A percentile compares a stretch with the other conserved stretches of the same genome.
These are phyloP conservation scores for Drosophila limbata DNA, from an alignment of 2,888 invertebrate species.

Conservation along the genomic window DNA sequence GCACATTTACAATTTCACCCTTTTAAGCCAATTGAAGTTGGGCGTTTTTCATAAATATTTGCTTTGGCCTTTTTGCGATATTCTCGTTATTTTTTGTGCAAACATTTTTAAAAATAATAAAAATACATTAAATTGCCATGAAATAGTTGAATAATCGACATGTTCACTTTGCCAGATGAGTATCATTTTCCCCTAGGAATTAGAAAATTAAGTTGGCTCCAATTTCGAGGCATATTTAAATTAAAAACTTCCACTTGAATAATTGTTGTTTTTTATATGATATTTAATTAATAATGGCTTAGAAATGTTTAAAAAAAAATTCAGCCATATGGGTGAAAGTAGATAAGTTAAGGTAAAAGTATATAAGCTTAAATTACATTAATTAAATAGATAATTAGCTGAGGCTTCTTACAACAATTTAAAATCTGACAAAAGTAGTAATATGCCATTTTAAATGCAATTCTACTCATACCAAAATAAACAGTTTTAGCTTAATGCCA, in stretches of 20 bases:
- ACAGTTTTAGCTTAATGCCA: slow-evolving; percentile 21
- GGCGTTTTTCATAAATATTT: slow-evolving; percentile 61
- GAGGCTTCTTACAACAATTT: neutral
- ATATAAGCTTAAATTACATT: too few species aligned
- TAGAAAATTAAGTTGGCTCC: neutral
- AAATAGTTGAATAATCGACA: slow-evolving; percentile 58
- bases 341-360: too few species aligned
- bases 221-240: too few species aligned
- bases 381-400: too few species aligned
- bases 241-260: too few species aligned
- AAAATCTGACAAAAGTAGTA: neutral
- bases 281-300: too few species aligned
- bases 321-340: too few species aligned
- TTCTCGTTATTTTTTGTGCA: slow-evolving; percentile 13
- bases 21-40: slow-evolving; percentile 36
- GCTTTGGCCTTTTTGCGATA: slow-evolving; percentile 42
- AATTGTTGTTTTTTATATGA: too few species aligned
- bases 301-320: too few species aligned
- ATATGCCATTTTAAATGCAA: neutral
- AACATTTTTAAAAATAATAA: slow-evolving; percentile 37
- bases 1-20: slow-evolving; percentile 60
- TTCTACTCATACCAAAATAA: neutral
- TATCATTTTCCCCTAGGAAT: neutral
- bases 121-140: slow-evolving; percentile 25
- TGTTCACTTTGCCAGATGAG: slow-evolving; percentile 19